Percentiles rank a stretch among this genome's conserved stretches.
These are phyloP conservation scores for Chaetogeoica ovagalla DNA, from an alignment of 2,888 invertebrate species.

Conservation along the genomic window DNA sequence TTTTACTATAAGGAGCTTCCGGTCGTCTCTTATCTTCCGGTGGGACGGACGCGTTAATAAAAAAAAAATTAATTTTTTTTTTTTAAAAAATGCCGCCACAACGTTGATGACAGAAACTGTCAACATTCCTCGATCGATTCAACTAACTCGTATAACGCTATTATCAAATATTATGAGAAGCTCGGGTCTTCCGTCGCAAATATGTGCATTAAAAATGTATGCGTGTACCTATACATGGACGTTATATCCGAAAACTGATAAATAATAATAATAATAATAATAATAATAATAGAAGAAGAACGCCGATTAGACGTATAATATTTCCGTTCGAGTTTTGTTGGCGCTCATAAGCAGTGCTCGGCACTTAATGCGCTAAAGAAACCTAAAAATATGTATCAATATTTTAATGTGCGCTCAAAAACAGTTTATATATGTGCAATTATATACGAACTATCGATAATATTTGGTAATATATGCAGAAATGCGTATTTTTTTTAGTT, in stretches of 20 bases:
- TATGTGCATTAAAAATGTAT: constrained; percentile 4
- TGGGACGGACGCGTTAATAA: neutral
- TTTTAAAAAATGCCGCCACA: constrained; percentile 19
- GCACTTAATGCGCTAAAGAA: too few species aligned
- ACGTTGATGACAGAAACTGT: constrained; percentile 15
- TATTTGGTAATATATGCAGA: too few species aligned
- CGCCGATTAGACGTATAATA: neutral
- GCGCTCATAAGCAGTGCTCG: too few species aligned
- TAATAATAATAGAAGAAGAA: neutral
- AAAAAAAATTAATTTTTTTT: neutral
- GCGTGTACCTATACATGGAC: too few species aligned
- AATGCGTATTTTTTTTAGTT: too few species aligned
- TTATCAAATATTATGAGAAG: constrained; percentile 5
- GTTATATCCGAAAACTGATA: constrained; percentile 1
- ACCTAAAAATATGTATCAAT: too few species aligned
- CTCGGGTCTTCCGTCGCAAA: constrained; percentile 24
- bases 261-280: neutral
- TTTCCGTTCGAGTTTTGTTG: neutral
- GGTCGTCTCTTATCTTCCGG: constrained; percentile 38
- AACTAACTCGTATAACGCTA: neutral
- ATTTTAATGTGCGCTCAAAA: too few species aligned
- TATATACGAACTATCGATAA: too few species aligned
- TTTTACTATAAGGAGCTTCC: constrained; percentile 31
- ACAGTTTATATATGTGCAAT: too few species aligned
- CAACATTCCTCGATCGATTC: constrained; percentile 22